Evolutionary conservation across 2,888 invertebrate genomes (phyloP), one percentile per base, ranked within the genome.

Genomic region (Linyphia triangularis): DNA sequence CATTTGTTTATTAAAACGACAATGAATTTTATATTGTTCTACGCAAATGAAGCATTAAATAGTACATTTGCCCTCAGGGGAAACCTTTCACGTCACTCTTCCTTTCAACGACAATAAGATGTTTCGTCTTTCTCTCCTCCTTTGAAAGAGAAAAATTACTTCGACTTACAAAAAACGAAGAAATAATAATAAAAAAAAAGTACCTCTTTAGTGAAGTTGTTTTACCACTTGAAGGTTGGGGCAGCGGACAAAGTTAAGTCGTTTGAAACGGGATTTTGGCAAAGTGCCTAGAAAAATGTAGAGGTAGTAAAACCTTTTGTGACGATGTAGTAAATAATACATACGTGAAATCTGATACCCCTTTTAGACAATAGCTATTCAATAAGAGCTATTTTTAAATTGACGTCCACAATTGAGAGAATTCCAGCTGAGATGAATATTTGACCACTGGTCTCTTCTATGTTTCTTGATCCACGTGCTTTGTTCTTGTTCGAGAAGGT

Each of bases 311-410:
- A 40, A 37, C 24, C 63, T 65, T 51, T 65, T 67, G 65, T 79
- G 78, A 26, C 65, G 16, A 30, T 26, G 59, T 51, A 51, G 78
- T 79, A 79, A 79, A 79, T 67, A 79, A 79, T 79, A 65, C 78
- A 67, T 63, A 51, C 65, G 43, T 79, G 78, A 63, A 51, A 67
- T 67, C 43, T 67, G 30, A 65, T 79, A 67, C 22, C n/a, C 63
- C 22, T 30, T n/a, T n/a, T n/a, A n/a, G n/a, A n/a, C n/a, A n/a
- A n/a, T n/a, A n/a, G n/a, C n/a, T n/a, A n/a, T n/a, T n/a, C n/a
- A n/a, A n/a, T n/a, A n/a, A n/a, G n/a, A n/a, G n/a, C n/a, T n/a
- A n/a, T n/a, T n/a, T n/a, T n/a, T n/a, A n/a, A n/a, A n/a, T n/a
- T n/a, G n/a, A n/a, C n/a, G n/a, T n/a, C n/a, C n/a, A n/a, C n/a